Evolutionary conservation across 2,113 vertebrate species (phyloP).

Genomic region (Murina feae): DNA sequence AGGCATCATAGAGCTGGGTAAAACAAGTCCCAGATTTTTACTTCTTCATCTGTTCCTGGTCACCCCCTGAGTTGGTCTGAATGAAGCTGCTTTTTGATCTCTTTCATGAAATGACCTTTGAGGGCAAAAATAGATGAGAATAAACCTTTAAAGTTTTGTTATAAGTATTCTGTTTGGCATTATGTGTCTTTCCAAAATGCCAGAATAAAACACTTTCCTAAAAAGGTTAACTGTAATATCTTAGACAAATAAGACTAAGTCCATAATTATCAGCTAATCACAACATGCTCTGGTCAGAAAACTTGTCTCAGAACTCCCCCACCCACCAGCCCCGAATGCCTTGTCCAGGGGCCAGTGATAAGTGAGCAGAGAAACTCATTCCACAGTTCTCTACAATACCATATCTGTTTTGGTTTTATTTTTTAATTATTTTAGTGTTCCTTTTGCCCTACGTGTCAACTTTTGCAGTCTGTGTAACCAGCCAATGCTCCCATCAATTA

Average conservation of each 20-base stretch:
- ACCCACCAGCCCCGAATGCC: background rate
- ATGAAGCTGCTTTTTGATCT: slow-evolving; percentile 83
- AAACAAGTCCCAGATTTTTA: slow-evolving; percentile 77
- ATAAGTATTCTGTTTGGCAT: slow-evolving; percentile 84
- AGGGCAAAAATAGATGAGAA: slow-evolving; percentile 84
- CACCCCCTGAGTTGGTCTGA: slow-evolving; percentile 82
- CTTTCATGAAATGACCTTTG: slow-evolving; percentile 84
- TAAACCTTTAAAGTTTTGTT: slow-evolving; percentile 83
- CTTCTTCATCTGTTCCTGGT: slow-evolving; percentile 80
- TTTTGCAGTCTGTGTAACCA: background rate
- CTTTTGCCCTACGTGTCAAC: background rate
- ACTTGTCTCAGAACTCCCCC: background rate
- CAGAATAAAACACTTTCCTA: slow-evolving; percentile 75
- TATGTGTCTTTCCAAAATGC: slow-evolving; percentile 79
- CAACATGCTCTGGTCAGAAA: background rate
- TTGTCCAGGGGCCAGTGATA: background rate
- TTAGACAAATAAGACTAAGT: slow-evolving; percentile 69
- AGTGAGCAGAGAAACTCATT: background rate
- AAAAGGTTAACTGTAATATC: slow-evolving; percentile 76
- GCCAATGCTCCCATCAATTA: slow-evolving; percentile 48
- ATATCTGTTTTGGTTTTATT: background rate
- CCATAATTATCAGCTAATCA: slow-evolving; percentile 6
- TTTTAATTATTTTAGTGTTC: background rate
- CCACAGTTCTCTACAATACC: background rate
- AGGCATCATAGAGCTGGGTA: slow-evolving; percentile 61